These are phyloP conservation scores for Pteropus alecto DNA, from an alignment of 2,113 vertebrate genomes.

Conservation along the genomic window DNA sequence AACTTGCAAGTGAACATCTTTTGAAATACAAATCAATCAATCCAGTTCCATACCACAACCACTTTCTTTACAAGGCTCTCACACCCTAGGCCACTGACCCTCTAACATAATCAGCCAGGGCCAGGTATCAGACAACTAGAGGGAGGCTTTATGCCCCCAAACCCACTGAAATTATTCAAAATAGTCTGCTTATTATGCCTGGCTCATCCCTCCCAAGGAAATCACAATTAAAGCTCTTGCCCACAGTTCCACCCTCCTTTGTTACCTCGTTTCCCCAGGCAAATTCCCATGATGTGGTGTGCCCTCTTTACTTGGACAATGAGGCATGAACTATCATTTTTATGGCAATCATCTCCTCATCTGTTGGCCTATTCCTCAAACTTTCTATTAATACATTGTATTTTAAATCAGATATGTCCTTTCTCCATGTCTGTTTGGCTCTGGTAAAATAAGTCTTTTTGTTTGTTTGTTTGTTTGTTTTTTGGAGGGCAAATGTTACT, in stretches of 20 bases:
- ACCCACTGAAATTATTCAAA: neutral
- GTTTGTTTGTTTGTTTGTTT: neutral
- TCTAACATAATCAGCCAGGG: neutral
- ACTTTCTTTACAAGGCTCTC: neutral
- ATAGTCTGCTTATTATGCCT: neutral
- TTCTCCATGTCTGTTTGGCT: neutral
- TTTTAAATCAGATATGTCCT: neutral
- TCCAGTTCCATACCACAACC: neutral
- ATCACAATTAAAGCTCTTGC: neutral
- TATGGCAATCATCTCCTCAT: neutral
- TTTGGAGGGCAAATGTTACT: neutral
- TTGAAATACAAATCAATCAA: neutral
- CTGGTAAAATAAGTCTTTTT: neutral
- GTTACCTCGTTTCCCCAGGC: neutral
- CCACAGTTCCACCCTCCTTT: rapidly evolving
- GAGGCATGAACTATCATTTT: neutral
- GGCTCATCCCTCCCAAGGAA: neutral
- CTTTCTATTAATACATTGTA: neutral
- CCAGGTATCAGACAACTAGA: neutral
- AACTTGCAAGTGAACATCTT: neutral
- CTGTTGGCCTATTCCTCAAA: neutral
- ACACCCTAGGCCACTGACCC: neutral
- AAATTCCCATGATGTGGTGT: neutral
- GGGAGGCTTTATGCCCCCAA: neutral
- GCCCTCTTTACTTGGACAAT: neutral